Conservation (phyloP, 2,888 invertebrate genomes). For the Clivina fossor region DNA sequence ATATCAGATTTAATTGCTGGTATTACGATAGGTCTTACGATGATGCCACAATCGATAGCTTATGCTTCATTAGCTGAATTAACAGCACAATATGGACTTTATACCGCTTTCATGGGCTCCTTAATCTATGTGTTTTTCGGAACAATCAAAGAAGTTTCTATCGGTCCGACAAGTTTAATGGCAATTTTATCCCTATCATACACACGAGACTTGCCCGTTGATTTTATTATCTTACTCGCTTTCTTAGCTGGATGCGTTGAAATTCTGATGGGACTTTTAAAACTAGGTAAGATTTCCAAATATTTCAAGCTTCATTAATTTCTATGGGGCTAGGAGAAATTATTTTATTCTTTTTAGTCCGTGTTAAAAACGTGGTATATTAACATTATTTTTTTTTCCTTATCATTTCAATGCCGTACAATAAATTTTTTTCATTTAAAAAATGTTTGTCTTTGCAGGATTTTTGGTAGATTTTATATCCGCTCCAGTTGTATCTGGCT, state of each 20-base stretch:
- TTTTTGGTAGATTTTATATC: slow-evolving; percentile 85
- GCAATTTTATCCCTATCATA: slow-evolving; percentile 79
- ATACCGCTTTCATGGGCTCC: slow-evolving; percentile 87
- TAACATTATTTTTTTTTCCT: too few species aligned
- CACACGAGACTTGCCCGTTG: slow-evolving; percentile 67
- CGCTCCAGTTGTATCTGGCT: slow-evolving; percentile 78
- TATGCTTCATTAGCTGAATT: slow-evolving; percentile 85
- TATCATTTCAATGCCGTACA: too few species aligned
- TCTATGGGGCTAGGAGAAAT: too few species aligned
- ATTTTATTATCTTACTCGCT: slow-evolving; percentile 73
- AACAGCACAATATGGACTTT: slow-evolving; percentile 88
- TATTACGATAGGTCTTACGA: slow-evolving; percentile 83
- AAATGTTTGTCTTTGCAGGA: slow-evolving; percentile 59
- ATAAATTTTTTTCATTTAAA: too few species aligned
- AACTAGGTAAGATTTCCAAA: slow-evolving; percentile 70
- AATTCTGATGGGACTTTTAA: slow-evolving; percentile 77
- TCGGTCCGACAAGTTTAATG: slow-evolving; percentile 94
- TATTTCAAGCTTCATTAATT: too few species aligned
- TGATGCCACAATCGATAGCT: slow-evolving; percentile 92
- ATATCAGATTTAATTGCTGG: slow-evolving; percentile 86
- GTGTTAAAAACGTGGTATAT: too few species aligned
- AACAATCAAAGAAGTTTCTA: slow-evolving; percentile 82
- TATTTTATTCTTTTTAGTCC: too few species aligned
- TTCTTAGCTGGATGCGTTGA: slow-evolving; percentile 79
- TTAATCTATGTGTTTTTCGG: slow-evolving; percentile 87